Evolutionary conservation across 1,140 invertebrate species (phyloP).

Genomic region (Sycophaga agraensis): DNA sequence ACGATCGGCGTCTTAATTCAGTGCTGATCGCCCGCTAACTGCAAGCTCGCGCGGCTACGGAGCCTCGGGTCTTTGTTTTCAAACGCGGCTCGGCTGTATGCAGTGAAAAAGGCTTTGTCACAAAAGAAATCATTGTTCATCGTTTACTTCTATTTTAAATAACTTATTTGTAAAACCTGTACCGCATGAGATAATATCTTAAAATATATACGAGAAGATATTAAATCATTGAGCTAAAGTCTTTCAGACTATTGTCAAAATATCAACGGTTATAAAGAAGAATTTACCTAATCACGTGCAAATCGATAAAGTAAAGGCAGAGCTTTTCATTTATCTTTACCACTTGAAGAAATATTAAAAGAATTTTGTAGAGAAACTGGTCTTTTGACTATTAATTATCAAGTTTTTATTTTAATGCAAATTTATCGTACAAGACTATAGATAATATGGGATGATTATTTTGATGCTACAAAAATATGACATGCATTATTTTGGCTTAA

Average conservation of each 20-base stretch:
- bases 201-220: slow-evolving; percentile 39
- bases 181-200: slow-evolving; percentile 26
- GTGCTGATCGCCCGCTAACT: too few species aligned
- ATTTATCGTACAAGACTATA: not conserved
- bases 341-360: slow-evolving; percentile 39
- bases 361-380: slow-evolving; percentile 33
- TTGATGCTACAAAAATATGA: not conserved
- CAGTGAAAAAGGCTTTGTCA: too few species aligned
- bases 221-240: slow-evolving; percentile 45
- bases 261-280: slow-evolving; percentile 38
- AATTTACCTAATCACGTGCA: slow-evolving; percentile 34
- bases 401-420: slow-evolving; percentile 39
- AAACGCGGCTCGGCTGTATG: too few species aligned
- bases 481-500: not conserved
- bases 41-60: too few species aligned
- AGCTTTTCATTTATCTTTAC: slow-evolving; percentile 45
- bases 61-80: too few species aligned
- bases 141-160: slow-evolving; percentile 31
- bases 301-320: slow-evolving; percentile 39
- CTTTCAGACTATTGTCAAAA: slow-evolving; percentile 41
- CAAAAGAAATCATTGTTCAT: slow-evolving; percentile 16
- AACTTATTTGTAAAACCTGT: slow-evolving; percentile 17
- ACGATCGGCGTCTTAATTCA: too few species aligned
- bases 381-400: slow-evolving; percentile 33
- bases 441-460: slow-evolving; percentile 3